phyloP scores from a whole-genome alignment of 2,888 invertebrate genomes.

The Heliconius ismenius region DNA sequence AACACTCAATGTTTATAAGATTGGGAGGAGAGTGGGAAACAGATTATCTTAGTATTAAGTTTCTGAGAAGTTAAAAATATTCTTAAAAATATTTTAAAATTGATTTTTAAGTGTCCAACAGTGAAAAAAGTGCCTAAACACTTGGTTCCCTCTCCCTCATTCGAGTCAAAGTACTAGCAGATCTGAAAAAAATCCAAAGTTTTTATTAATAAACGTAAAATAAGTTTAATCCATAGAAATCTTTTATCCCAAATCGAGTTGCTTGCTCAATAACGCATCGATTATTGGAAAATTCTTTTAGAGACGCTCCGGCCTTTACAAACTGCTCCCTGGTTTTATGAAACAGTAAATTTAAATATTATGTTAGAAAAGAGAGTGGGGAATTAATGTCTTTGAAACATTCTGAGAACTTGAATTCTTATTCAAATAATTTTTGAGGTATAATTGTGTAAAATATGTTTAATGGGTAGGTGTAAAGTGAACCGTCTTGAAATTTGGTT shows the following conservation, averaged over 20 bases:
- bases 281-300: slow-evolving; percentile 69
- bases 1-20: too few relatives aligned
- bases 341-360: slow-evolving; percentile 40
- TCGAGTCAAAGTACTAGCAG: too few relatives aligned
- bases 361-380: slow-evolving; percentile 20
- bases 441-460: neutral
- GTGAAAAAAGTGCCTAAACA: too few relatives aligned
- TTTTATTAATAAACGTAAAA: slow-evolving; percentile 23
- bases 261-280: slow-evolving; percentile 65
- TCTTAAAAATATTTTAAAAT: too few relatives aligned
- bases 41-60: too few relatives aligned
- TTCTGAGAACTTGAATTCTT: slow-evolving; percentile 18
- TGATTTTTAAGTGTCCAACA: too few relatives aligned
- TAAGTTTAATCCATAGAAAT: slow-evolving; percentile 63
- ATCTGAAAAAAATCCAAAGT: too few relatives aligned
- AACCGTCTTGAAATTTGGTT: too few relatives aligned
- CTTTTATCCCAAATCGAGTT: slow-evolving; percentile 60
- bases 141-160: too few relatives aligned
- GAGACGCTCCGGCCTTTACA: slow-evolving; percentile 42
- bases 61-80: too few relatives aligned
- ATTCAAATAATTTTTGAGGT: slow-evolving; percentile 11
- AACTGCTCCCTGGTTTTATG: slow-evolving; percentile 33
- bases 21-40: too few relatives aligned
- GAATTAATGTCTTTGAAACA: slow-evolving; percentile 26
- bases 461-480: neutral